Evolutionary conservation across 2,888 invertebrate species (phyloP), one percentile per base, ranked within the genome.

Genomic region (Brachyptera risi): DNA sequence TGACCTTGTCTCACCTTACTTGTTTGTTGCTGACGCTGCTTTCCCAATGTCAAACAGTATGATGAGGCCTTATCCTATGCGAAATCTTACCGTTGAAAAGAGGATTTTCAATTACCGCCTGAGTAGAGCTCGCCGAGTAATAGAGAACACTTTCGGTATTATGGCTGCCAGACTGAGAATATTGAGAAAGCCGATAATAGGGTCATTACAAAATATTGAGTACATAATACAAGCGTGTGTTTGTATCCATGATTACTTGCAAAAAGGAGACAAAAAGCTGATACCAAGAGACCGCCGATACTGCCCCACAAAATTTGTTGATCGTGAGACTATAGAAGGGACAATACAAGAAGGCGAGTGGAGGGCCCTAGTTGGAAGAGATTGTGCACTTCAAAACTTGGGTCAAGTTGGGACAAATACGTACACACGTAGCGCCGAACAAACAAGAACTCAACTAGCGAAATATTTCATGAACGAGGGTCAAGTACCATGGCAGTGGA

Each of bases 51-150:
- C 44, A 5, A 44, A 44, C 17, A 4, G 17, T 4, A 17, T 44
- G 44, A 44, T 44, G 44, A 19, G 44, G 21, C 44, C 44, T 4
- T 44, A 17, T 44, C 44, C 44, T 31, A n/a, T 31, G 35, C 35
- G 35, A 31, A 31, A 31, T 31, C 35, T 31, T 31, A 31, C 35
- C 35, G 35, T 31, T 7, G 44, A n/a, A n/a, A n/a, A n/a, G n/a
- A n/a, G n/a, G n/a, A n/a, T n/a, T n/a, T n/a, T n/a, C n/a, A n/a
- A n/a, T n/a, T n/a, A n/a, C n/a, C n/a, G n/a, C n/a, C n/a, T n/a
- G n/a, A n/a, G n/a, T n/a, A n/a, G n/a, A n/a, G 44, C 44, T 44
- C 44, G 44, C 3, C n/a, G 44, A 19, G 4, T 44, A 17, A 19
- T 44, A 19, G 44, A 44, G 19, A 44, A 44, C 44, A 17, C 44